Evolutionary conservation across 2,888 invertebrate species (phyloP).

Genomic region (Cephonodes hylas): DNA sequence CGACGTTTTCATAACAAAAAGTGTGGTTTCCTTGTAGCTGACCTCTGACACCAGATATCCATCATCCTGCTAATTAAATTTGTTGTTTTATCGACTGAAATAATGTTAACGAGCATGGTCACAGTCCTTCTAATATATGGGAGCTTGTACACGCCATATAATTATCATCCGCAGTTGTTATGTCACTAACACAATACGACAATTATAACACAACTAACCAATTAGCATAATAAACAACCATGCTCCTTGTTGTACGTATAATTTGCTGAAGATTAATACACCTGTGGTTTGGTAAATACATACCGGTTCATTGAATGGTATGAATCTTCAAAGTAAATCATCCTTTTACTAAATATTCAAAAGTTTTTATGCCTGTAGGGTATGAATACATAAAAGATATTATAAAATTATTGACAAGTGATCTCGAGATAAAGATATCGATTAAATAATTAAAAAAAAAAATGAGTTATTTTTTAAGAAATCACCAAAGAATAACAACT

Average conservation of each 20-base stretch:
- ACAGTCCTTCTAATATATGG: not conserved
- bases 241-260: not conserved
- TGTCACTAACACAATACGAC: not conserved
- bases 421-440: too few species aligned
- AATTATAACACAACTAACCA: not conserved
- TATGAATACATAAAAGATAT: too few species aligned
- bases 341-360: too few species aligned
- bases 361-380: too few species aligned
- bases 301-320: too few species aligned
- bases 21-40: constrained; percentile 57
- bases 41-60: constrained; percentile 73
- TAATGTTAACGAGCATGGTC: constrained; percentile 11
- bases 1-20: constrained; percentile 36
- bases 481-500: too few species aligned
- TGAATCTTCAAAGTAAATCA: too few species aligned
- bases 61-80: constrained; percentile 60
- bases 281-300: too few species aligned
- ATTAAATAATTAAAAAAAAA: too few species aligned
- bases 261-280: not conserved
- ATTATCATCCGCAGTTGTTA: not conserved
- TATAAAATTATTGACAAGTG: too few species aligned
- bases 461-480: too few species aligned
- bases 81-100: constrained; percentile 14
- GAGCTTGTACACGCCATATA: not conserved
- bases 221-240: constrained; percentile 1